Evolutionary conservation across 1,140 invertebrate species (phyloP), one percentile per base, ranked within the genome.

Genomic region (Lordiphosa collinella): DNA sequence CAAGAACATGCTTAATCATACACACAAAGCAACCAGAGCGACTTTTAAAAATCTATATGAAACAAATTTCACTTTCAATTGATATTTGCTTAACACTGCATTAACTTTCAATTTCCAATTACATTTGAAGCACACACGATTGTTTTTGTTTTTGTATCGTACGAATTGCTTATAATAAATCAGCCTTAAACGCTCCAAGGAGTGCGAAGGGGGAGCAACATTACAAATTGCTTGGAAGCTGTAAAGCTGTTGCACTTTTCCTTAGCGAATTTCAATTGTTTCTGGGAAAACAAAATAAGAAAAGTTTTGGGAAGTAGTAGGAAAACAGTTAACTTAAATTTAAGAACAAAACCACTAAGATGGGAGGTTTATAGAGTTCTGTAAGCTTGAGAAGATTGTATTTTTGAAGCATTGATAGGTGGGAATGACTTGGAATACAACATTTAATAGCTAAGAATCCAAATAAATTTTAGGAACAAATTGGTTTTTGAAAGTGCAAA

Each of bases 31-130:
- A 2, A 18, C 16, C 5, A 25, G 5, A 25, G 22, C 6, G 12
- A n/a, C 14, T 29, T 36, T 46, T 54, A 41, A 14, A 22, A 13
- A 11, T 13, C 18, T 4, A 4, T 18, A 3, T 18, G 11, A 43
- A 25, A 31, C 7, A 29, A 38, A 31, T 49, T 68, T 64, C 60
- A 64, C 60, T 68, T 75, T 75, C 48, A 50, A 38, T 16, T 68
- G 25, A 48, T 51, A 12, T 38, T 58, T 29, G 14, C 25, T 41
- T 18, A 12, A 32, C 35, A 38, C 29, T n/a, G 12, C 29, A 50
- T 51, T 58, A 41, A 55, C 65, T 56, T 75, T 76, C 51, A 48
- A 65, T 75, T 65, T 57, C 43, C 50, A 44, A 64, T 51, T 44
- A 40, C 35, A 52, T 63, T 54, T 31, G 52, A 31, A 40, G 35